These are phyloP conservation scores for Pollenia amentaria DNA, from an alignment of 2,888 invertebrate genomes.

Conservation along the genomic window DNA sequence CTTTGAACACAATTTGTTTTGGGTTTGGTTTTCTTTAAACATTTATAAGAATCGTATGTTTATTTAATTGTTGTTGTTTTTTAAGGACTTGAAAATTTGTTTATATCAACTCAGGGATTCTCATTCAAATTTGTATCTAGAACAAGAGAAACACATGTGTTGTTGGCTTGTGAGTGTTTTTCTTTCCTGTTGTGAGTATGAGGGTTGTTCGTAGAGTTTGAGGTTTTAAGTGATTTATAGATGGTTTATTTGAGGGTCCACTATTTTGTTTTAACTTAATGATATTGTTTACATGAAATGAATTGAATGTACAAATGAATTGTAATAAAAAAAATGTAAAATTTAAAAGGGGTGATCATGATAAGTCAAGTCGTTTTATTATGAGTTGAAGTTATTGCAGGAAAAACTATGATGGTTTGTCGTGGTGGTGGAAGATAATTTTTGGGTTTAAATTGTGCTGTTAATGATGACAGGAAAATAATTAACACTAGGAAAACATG, in stretches of 20 bases:
- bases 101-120: slow-evolving; percentile 19
- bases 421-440: slow-evolving; percentile 40
- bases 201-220: slow-evolving; percentile 40
- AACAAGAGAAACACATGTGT: slow-evolving; percentile 15
- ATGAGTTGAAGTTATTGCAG: not conserved
- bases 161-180: not conserved
- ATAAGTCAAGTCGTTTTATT: slow-evolving; percentile 45
- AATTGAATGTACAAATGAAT: slow-evolving; percentile 60
- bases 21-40: slow-evolving; percentile 8
- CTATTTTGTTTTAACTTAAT: slow-evolving; percentile 57
- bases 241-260: slow-evolving; percentile 38
- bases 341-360: slow-evolving; percentile 57
- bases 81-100: slow-evolving; percentile 62
- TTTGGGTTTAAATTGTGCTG: slow-evolving; percentile 20
- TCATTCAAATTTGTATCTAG: not conserved
- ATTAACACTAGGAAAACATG: slow-evolving; percentile 55
- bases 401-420: not conserved
- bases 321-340: slow-evolving; percentile 55
- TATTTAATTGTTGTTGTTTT: slow-evolving; percentile 34
- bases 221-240: slow-evolving; percentile 65
- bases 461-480: slow-evolving; percentile 64
- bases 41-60: not conserved
- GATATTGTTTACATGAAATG: slow-evolving; percentile 53
- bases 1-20: not conserved
- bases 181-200: not conserved